phyloP scores from a whole-genome alignment of 2,888 invertebrate genomes.

The Drosophila falleni region DNA sequence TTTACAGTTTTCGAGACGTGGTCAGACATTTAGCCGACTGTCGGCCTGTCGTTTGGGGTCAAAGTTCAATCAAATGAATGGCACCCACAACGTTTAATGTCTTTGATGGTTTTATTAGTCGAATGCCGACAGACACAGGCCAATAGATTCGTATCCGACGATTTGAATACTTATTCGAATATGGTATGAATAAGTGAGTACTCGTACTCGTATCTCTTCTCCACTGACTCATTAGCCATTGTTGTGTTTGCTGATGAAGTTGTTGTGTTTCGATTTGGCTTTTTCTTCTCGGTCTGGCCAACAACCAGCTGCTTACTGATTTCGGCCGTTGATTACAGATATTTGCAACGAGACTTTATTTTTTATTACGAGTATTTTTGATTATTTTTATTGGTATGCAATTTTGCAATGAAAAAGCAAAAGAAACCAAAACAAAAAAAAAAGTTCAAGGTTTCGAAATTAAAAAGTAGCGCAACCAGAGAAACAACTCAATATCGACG shows the following conservation, averaged over 20 bases:
- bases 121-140: slow-evolving; percentile 68
- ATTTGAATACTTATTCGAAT: slow-evolving; percentile 32
- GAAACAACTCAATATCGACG: slow-evolving; percentile 41
- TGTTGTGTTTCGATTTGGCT: slow-evolving; percentile 48
- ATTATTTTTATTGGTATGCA: slow-evolving; percentile 66
- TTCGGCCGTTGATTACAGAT: slow-evolving; percentile 65
- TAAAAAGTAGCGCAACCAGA: slow-evolving; percentile 72
- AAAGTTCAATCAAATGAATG: slow-evolving; percentile 80
- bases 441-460: slow-evolving; percentile 77
- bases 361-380: slow-evolving; percentile 41
- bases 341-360: slow-evolving; percentile 64
- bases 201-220: slow-evolving; percentile 35
- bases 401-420: slow-evolving; percentile 49
- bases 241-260: slow-evolving; percentile 69
- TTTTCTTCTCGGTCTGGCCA: slow-evolving; percentile 16
- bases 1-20: slow-evolving; percentile 44
- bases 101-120: slow-evolving; percentile 80
- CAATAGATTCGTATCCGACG: slow-evolving; percentile 44
- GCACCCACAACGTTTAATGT: slow-evolving; percentile 80
- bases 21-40: slow-evolving; percentile 45
- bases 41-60: slow-evolving; percentile 50
- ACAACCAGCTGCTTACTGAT: slow-evolving; percentile 58
- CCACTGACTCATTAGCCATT: slow-evolving; percentile 75
- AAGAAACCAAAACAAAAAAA: slow-evolving; percentile 22
- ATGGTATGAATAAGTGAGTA: slow-evolving; percentile 20